Conservation (phyloP, 2,113 vertebrate species). For the Forbesichthys agassizii region DNA sequence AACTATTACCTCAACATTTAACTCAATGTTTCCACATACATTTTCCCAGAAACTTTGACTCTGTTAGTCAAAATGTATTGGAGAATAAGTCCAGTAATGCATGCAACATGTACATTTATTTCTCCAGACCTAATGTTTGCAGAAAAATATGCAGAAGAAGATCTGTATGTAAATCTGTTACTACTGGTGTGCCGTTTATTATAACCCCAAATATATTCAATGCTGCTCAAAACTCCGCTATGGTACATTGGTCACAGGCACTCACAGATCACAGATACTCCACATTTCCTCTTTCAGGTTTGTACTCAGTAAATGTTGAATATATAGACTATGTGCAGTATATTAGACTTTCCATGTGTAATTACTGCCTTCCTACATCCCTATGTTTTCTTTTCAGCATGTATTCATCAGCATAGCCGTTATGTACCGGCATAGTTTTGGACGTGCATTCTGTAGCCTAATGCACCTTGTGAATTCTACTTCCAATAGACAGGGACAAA, state of each 20-base stretch:
- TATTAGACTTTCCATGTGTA: no score
- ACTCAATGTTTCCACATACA: neutral
- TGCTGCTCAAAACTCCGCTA: neutral
- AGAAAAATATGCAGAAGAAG: neutral
- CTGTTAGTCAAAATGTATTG: neutral
- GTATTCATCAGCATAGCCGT: no score
- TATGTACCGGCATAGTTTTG: no score
- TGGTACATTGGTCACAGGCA: neutral
- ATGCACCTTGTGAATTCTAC: no score
- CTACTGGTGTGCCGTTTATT: neutral
- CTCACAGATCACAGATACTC: slow-evolving; percentile 17
- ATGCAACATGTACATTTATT: no score
- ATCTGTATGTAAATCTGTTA: neutral
- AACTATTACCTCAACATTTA: neutral
- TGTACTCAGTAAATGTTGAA: neutral
- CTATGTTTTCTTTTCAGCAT: no score
- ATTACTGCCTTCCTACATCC: no score
- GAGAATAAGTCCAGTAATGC: no score
- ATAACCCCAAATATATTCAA: neutral
- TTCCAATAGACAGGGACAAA: slow-evolving; percentile 19
- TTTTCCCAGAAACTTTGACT: slow-evolving; percentile 6
- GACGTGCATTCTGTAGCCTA: no score
- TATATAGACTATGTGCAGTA: neutral
- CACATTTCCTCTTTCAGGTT: slow-evolving; percentile 6
- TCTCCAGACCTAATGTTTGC: neutral